Base-by-base conservation (phyloP, 2,113 vertebrate genomes). In the human region DNA sequence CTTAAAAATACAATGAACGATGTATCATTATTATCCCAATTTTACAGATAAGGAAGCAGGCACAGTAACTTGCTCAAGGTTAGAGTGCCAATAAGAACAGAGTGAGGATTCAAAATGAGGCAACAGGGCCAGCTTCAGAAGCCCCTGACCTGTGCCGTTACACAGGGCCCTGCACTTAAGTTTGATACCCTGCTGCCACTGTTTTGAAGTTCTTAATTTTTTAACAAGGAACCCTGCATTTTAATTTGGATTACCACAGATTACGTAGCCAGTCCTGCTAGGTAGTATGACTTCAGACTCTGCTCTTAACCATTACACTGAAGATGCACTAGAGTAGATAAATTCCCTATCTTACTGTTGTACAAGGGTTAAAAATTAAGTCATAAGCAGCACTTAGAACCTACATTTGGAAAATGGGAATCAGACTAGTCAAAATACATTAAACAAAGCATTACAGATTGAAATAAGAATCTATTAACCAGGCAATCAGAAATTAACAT, bases 341-440 rank as follows among this genome's bases (percentile, higher is more conserved):
- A 80, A 79, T 92, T 86, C 43, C 30, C 35, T 72, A 45, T 12
- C 68, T 57, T 22, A 64, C 8, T 93, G 17, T 8, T 59, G 48
- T 64, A 5, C 1, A n/a, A n/a, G 40, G 57, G 66, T 90, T 96
- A 45, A 87, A 90, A 89, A 76, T 27, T 43, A 57, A 91, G 30
- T 68, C 38, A 95, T 61, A 89, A 80, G 30, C 23, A 93, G 20
- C 16, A 61, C 81, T n/a, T 91, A 3, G 64, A 93, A 86, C 50
- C 43, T 70, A 6, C 43, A 50, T 81, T 73, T 79, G 30, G 45
- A 83, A 94, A 96, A 80, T 57, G 27, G 84, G 50, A 93, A 97
- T 94, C 38, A 93, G 22, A 72, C 16, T 82, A 81, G 59, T 93
- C 59, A 89, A 94, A 96, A 94, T 89, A 70, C 35, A 94, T 61